Conservation (phyloP, 2,888 invertebrate genomes). For the Diarsia dahlii region DNA sequence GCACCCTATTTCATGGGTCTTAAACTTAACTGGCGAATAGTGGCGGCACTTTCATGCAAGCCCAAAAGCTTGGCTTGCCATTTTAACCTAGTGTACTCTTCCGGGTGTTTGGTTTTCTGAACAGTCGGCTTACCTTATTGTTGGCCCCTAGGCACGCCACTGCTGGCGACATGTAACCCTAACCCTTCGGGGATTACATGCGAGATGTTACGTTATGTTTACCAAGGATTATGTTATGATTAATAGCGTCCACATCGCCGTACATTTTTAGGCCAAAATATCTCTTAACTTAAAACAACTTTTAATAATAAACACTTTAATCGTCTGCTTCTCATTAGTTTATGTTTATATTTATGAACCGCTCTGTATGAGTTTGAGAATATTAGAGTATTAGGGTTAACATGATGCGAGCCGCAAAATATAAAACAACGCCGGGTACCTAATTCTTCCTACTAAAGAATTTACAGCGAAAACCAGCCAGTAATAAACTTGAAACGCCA, state of each 20-base stretch:
- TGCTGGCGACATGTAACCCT: too few relatives aligned
- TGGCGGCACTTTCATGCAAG: too few relatives aligned
- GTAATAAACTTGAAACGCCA: conserved; percentile 20
- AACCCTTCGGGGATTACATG: too few relatives aligned
- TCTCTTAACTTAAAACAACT: background rate
- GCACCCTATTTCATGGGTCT: too few relatives aligned
- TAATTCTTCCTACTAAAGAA: conserved; percentile 12
- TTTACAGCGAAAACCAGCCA: conserved; percentile 2
- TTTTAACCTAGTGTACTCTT: too few relatives aligned
- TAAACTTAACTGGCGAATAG: too few relatives aligned
- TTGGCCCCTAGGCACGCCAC: too few relatives aligned
- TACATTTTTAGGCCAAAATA: background rate
- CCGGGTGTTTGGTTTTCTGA: too few relatives aligned
- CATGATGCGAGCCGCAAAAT: background rate
- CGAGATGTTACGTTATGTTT: too few relatives aligned
- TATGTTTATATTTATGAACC: background rate
- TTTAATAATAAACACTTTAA: background rate
- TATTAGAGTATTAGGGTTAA: background rate
- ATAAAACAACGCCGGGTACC: background rate
- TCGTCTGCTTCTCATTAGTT: background rate
- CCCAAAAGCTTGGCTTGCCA: too few relatives aligned
- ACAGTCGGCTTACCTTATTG: too few relatives aligned
- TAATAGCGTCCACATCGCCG: background rate
- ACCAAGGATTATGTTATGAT: background rate
- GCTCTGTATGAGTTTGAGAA: background rate